Evolutionary conservation across 2,888 invertebrate genomes (phyloP).

Genomic region (Seira musarum): DNA sequence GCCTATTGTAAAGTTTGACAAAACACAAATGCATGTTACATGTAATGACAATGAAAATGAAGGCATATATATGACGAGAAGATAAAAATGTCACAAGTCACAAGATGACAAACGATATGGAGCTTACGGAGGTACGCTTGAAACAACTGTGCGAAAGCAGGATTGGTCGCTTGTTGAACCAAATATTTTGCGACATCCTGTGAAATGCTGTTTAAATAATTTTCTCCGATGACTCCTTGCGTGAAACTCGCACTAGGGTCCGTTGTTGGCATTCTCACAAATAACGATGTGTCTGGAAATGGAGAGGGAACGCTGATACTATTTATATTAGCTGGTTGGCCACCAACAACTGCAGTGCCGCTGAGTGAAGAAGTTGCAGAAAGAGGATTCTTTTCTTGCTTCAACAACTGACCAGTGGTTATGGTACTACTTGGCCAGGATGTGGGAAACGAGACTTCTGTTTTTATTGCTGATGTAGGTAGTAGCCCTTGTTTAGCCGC

Average conservation of each 20-base stretch:
- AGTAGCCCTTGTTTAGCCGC: slow-evolving; percentile 18
- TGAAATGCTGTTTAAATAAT: slow-evolving; percentile 32
- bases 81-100: too few species aligned
- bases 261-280: slow-evolving; percentile 21
- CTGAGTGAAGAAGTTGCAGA: not conserved
- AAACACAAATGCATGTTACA: not conserved
- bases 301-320: slow-evolving; percentile 49
- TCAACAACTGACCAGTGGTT: slow-evolving; percentile 42
- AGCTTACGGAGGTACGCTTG: slow-evolving; percentile 44
- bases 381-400: slow-evolving; percentile 28
- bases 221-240: not conserved
- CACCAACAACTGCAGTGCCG: not conserved
- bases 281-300: slow-evolving; percentile 36
- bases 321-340: not conserved
- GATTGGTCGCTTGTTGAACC: slow-evolving; percentile 7
- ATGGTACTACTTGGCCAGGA: slow-evolving; percentile 41
- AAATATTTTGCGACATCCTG: slow-evolving; percentile 51
- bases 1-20: slow-evolving; percentile 12
- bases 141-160: slow-evolving; percentile 54
- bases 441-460: slow-evolving; percentile 31
- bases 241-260: not conserved
- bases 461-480: not conserved
- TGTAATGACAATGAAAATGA: too few species aligned
- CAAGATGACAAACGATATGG: too few species aligned
- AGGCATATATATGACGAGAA: too few species aligned